Base-by-base conservation (phyloP, 2,113 vertebrate genomes). In the Rhadina sibilatrix region DNA sequence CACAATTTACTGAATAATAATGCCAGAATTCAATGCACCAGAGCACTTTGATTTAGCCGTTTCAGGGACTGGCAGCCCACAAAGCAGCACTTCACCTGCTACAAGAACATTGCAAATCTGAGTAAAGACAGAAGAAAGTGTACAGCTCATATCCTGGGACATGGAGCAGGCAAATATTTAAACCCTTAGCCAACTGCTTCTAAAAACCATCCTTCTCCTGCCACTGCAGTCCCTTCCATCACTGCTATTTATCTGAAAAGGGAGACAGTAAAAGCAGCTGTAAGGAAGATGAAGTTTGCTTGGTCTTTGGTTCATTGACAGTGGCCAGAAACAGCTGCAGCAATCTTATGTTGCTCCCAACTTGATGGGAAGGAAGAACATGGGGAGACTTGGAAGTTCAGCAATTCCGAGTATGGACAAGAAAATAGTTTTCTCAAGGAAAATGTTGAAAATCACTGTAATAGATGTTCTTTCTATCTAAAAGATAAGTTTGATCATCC, bases 11-110 rank as follows among this genome's bases (percentile, higher is more conserved):
- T 90, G 90, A 90, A 90, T 86, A 90, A 88, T 88, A 95, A 93
- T 82, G 85, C 44, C 83, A 64, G 82, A 64, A 93, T 89, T 89
- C 83, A 90, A 53, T 81, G 60, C 92, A 92, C 79, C 38, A 66
- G 88, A 81, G 64, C 52, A 72, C 90, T 93, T 79, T 95, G 95
- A 96, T 96, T 96, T 93, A 95, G 93, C 76, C 15, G 6, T 93
- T 90, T 44, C 68, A 74, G 90, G 90, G 90, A 81, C 94, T 53
- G 79, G 68, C 68, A 74, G 54, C n/a, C 76, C 90, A 78, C 92
- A 94, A 78, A 94, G 69, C 92, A 94, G 88, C 93, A 92, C 76
- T 95, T 96, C 60, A 78, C 64, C 83, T 93, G 64, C 79, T 75
- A 22, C 60, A 53, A 78, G 76, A 92, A 83, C 79, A 64, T 40